Conservation (phyloP, 2,797 vertebrate species). For the Gallirallus australis region DNA sequence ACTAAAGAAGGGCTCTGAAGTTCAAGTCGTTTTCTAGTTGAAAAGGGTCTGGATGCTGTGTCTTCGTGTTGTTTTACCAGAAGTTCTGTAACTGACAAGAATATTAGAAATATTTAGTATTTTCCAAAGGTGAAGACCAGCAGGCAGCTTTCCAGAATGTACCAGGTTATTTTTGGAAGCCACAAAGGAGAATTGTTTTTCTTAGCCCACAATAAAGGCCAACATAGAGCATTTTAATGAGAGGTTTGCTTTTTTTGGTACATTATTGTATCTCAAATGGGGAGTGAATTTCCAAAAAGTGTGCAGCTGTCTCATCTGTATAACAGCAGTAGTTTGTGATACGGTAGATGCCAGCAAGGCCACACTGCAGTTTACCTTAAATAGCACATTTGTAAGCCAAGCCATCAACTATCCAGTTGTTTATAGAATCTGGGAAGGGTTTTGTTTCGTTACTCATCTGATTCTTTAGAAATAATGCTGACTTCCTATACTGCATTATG, state of each 20-base stretch:
- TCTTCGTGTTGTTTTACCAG: background rate
- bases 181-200: background rate
- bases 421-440: background rate
- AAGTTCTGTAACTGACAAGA: background rate
- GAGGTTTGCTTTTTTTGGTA: background rate
- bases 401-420: background rate
- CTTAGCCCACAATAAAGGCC: background rate
- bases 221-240: background rate
- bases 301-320: background rate
- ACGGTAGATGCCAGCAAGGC: background rate
- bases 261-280: background rate
- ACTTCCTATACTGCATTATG: fast-evolving
- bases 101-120: background rate
- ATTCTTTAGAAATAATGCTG: background rate
- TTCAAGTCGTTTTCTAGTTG: background rate
- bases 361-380: too few species aligned
- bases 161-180: background rate
- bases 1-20: background rate
- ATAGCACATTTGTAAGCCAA: background rate
- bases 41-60: background rate
- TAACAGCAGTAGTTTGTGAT: background rate
- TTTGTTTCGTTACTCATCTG: background rate
- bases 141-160: background rate
- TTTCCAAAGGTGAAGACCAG: background rate
- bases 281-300: background rate